Evolutionary conservation across 1,140 invertebrate species (phyloP).

Genomic region (Zaprionus vittiger): DNA sequence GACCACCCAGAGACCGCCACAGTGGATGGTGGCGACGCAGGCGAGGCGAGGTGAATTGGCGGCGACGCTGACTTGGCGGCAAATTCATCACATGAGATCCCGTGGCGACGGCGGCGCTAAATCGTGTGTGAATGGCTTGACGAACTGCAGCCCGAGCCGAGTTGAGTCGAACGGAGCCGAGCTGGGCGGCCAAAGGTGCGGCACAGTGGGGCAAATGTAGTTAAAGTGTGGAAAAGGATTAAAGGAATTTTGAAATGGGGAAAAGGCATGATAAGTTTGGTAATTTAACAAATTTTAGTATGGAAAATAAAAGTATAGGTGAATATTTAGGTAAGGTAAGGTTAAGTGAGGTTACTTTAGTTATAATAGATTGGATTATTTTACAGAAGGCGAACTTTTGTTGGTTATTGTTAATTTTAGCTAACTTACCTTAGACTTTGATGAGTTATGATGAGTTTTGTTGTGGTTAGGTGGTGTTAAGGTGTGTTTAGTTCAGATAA

Average conservation of each 20-base stretch:
- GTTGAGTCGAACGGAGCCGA: neutral
- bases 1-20: constrained; percentile 64
- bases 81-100: constrained; percentile 79
- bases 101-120: constrained; percentile 60
- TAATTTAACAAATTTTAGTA: too few relatives aligned
- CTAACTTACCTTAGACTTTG: too few relatives aligned
- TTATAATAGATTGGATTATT: too few relatives aligned
- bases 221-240: neutral
- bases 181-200: constrained; percentile 19
- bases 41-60: constrained; percentile 7
- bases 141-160: constrained; percentile 59
- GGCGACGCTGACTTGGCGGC: constrained; percentile 72
- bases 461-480: neutral
- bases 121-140: constrained; percentile 77
- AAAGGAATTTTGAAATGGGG: neutral
- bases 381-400: too few relatives aligned
- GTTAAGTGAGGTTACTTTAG: too few relatives aligned
- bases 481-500: neutral
- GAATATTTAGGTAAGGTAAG: too few relatives aligned
- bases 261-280: too few relatives aligned
- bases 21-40: constrained; percentile 9
- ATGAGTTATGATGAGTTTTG: neutral
- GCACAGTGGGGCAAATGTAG: constrained; percentile 39
- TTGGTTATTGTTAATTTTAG: too few relatives aligned
- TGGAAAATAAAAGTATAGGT: too few relatives aligned